Evolutionary conservation across 2,113 vertebrate species (phyloP), one percentile per base, ranked within the genome.

Genomic region (Antechinus flavipes): DNA sequence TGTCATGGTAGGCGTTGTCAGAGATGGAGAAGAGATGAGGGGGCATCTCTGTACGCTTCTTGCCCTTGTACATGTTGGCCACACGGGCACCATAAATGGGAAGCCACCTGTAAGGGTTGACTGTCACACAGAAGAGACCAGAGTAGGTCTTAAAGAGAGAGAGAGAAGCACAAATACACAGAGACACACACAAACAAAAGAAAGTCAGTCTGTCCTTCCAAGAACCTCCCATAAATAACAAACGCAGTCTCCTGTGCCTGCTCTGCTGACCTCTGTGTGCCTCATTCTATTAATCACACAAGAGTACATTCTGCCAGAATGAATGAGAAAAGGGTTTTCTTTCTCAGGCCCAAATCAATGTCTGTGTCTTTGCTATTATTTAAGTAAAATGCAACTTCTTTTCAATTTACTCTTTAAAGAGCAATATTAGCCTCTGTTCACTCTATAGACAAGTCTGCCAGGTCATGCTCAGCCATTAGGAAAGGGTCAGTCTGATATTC

Each of bases 41-140:
- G 0, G 92, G 96, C 96, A 97, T 94, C 95, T 98, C 97, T 0
- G 52, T 98, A n/a, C 53, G n/a, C 54, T 98, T 98, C 97, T 35
- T 98, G 94, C 97, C 97, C 91, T 98, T 96, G 93, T 97, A 96
- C 96, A 92, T 97, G 53, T 94, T 95, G 55, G 96, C 97, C 95
- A 97, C 92, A 0, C n/a, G 61, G 58, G 92, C 12, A 7, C 97
- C 92, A 0, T 95, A 97, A 97, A 96, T 96, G 91, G 97, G 98
- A 93, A 98, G 97, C 98, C 98, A 98, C 95, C 93, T 96, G 94
- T 98, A 98, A 27, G 98, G 97, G 97, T 97, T 98, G 96, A 97
- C 90, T 42, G 98, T 97, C 92, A 96, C 89, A 0, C 98, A 98
- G 97, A 98, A 97, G 55, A 98, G 95, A 16, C 98, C 98, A 0